phyloP scores from a whole-genome alignment of 2,113 vertebrate species.

The Leucopsar rothschildi region DNA sequence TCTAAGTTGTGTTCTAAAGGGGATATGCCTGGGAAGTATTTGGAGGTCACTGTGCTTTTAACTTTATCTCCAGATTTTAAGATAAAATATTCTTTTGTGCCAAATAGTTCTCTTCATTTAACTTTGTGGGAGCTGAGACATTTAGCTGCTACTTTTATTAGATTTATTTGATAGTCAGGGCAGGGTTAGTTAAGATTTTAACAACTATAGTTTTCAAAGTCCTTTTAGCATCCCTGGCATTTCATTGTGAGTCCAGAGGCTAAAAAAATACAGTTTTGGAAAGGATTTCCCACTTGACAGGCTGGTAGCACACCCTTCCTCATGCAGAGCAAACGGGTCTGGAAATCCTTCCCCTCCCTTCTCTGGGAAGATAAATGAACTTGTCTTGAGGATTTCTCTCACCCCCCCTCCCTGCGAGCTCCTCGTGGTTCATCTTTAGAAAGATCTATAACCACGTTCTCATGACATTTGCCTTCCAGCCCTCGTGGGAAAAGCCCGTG shows the following conservation, averaged over 20 bases:
- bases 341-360: not conserved
- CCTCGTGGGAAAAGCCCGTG: not conserved
- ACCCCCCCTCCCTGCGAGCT: fast-evolving
- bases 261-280: not conserved
- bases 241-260: not conserved
- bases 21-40: not conserved
- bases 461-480: conserved; percentile 34
- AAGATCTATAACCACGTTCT: not conserved
- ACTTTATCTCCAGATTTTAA: not conserved
- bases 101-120: not conserved
- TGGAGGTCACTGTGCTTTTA: not conserved
- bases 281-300: not conserved
- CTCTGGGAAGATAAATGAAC: not conserved
- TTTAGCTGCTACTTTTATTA: not conserved
- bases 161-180: not conserved
- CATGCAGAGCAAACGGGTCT: not conserved
- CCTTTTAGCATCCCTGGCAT: not conserved
- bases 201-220: not conserved
- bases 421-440: not conserved
- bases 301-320: not conserved
- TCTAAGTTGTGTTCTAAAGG: not conserved
- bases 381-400: not conserved
- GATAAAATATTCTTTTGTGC: not conserved
- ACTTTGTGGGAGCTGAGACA: not conserved
- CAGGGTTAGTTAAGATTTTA: not conserved